Evolutionary conservation across 2,797 vertebrate species (phyloP), one percentile per base, ranked within the genome.

Genomic region (Darevskia nairensis): DNA sequence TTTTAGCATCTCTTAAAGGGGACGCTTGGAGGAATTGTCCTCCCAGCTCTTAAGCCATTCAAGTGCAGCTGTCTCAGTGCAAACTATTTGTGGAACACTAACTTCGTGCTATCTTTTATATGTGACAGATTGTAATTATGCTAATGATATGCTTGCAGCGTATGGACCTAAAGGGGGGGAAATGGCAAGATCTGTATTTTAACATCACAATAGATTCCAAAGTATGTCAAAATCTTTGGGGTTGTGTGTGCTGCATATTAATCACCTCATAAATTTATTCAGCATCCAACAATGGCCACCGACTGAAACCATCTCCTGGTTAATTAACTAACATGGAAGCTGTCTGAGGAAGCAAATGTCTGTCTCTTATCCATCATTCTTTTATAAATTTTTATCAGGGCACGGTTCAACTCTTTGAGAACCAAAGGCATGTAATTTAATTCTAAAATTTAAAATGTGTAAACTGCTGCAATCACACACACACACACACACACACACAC

Each of bases 101-200:
- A 69, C 50, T 89, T 84, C 55, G 29, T 25, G 19, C 17, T 90
- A 64, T 76, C 44, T 76, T 80, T 44, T 59, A 83, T 71, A 80
- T 50, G 44, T 76, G 41, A 75, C 82, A 84, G 55, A 55, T 59
- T 64, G 78, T 80, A 81, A 76, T 87, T 81, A 87, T 81, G 35
- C 78, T 74, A 88, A 89, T 72, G 41, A 11, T 75, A 25, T 68
- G 61, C 61, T 91, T 80, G 76, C 15, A 86, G 82, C 46, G n/a
- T 75, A 80, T 75, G 44, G 64, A 79, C 50, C 83, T 90, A 92
- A 93, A 87, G 41, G 21, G 41, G 13, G 68, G 61, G 86, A 89
- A 59, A 71, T 19, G 89, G 55, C 74, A 80, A 9, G 35, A 78
- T 29, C 9, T 89, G 39, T 61, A 86, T 50, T 64, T 80, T 84